phyloP scores from a whole-genome alignment of 2,113 vertebrate genomes.

The Upupa epops region DNA sequence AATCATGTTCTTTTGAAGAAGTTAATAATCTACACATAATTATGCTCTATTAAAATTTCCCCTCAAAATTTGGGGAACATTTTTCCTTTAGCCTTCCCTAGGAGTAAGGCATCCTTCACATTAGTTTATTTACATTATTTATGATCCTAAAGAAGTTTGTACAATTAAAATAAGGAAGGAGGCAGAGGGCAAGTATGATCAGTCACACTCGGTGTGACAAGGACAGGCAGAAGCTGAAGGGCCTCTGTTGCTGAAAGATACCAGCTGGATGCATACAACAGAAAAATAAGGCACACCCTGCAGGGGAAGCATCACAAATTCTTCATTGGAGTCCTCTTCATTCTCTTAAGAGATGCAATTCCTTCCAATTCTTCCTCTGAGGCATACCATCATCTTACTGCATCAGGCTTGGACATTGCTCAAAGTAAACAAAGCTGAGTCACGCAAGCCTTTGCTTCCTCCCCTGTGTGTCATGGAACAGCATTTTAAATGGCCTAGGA shows the following conservation, averaged over 20 bases:
- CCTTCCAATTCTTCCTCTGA: constrained; percentile 22
- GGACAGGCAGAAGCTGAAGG: neutral
- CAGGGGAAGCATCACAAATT: constrained; percentile 9
- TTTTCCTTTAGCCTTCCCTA: neutral
- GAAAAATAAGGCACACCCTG: constrained; percentile 44
- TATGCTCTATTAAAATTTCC: neutral
- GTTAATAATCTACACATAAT: neutral
- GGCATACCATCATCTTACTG: neutral
- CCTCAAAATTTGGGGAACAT: neutral
- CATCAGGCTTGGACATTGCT: neutral
- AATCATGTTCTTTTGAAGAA: neutral
- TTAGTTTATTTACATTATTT: neutral
- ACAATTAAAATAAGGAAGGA: neutral
- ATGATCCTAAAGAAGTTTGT: neutral
- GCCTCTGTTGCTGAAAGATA: neutral
- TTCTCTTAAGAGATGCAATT: neutral
- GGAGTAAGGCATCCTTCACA: neutral
- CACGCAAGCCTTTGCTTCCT: constrained; percentile 4
- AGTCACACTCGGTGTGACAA: neutral
- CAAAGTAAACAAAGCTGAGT: constrained; percentile 51
- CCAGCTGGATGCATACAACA: constrained; percentile 1
- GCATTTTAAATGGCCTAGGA: neutral
- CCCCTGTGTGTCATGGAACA: constrained; percentile 24
- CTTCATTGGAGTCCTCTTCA: neutral
- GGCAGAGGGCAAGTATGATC: neutral